phyloP scores from a whole-genome alignment of 2,113 vertebrate genomes.

The Colaptes auratus region DNA sequence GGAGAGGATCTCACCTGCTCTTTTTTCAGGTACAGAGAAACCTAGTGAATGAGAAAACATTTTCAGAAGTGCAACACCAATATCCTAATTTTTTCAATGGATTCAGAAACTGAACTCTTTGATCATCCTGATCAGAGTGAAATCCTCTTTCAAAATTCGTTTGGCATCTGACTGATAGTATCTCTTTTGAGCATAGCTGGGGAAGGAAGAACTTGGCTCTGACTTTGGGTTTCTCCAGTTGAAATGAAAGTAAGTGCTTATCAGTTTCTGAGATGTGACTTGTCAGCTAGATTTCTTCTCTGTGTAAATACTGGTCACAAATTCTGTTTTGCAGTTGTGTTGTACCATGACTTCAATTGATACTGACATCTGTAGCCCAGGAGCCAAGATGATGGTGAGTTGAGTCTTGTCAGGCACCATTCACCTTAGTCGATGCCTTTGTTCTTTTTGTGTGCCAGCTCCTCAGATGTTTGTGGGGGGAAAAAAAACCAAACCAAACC shows the following conservation, averaged over 20 bases:
- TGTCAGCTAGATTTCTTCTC: background rate
- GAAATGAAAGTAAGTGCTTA: background rate
- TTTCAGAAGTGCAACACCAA: background rate
- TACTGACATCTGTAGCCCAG: background rate
- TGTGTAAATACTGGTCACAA: background rate
- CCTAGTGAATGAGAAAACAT: background rate
- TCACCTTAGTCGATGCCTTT: background rate
- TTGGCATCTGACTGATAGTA: background rate
- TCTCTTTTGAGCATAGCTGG: background rate
- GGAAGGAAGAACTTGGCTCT: background rate
- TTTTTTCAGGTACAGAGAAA: background rate
- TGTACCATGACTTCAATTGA: background rate
- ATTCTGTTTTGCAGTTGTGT: background rate
- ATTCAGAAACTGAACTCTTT: background rate
- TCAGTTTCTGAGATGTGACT: background rate
- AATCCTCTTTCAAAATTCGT: background rate
- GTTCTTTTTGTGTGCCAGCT: background rate
- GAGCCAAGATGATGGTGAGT: background rate
- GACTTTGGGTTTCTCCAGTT: background rate
- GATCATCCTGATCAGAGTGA: background rate
- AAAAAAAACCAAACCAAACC: no score
- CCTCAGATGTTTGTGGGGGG: background rate
- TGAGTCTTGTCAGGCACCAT: background rate
- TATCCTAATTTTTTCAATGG: fast-evolving
- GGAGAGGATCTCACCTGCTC: background rate